These are phyloP conservation scores for Anastrepha ludens DNA, from an alignment of 1,140 invertebrate species.

Conservation along the genomic window DNA sequence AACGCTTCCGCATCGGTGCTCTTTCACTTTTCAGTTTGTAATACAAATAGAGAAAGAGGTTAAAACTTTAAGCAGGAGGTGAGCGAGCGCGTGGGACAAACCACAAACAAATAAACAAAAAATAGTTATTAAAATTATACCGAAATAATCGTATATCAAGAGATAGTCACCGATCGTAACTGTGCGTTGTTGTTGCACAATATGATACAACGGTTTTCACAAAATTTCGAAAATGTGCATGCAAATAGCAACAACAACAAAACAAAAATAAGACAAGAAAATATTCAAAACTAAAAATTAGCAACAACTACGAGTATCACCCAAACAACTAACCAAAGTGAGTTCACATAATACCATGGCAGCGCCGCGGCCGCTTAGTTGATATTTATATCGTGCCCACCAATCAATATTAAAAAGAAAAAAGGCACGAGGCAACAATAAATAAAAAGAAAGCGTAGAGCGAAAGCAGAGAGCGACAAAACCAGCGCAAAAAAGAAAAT, in stretches of 20 bases:
- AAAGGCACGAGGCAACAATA: conserved; percentile 1
- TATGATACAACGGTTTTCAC: conserved; percentile 33
- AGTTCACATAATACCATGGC: background rate
- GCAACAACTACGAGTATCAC: background rate
- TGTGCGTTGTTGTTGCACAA: too few relatives aligned
- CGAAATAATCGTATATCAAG: background rate
- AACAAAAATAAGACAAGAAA: background rate
- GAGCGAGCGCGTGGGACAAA: conserved; percentile 4
- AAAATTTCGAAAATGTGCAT: conserved; percentile 46
- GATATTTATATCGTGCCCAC: background rate
- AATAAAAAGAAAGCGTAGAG: conserved; percentile 14
- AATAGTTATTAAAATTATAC: background rate
- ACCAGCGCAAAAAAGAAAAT: background rate
- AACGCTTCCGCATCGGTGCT: conserved; percentile 45
- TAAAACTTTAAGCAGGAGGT: background rate
- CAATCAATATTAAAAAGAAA: conserved; percentile 5
- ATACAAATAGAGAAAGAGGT: background rate
- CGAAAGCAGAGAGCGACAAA: conserved; percentile 9
- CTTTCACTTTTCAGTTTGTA: conserved; percentile 40
- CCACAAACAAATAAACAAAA: background rate
- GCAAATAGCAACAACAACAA: background rate
- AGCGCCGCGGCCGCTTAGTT: background rate
- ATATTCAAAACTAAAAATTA: background rate
- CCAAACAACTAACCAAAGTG: background rate
- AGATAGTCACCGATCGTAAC: background rate